These are phyloP conservation scores for Ploceus nigricollis DNA, from an alignment of 2,113 vertebrate species.

Conservation along the genomic window DNA sequence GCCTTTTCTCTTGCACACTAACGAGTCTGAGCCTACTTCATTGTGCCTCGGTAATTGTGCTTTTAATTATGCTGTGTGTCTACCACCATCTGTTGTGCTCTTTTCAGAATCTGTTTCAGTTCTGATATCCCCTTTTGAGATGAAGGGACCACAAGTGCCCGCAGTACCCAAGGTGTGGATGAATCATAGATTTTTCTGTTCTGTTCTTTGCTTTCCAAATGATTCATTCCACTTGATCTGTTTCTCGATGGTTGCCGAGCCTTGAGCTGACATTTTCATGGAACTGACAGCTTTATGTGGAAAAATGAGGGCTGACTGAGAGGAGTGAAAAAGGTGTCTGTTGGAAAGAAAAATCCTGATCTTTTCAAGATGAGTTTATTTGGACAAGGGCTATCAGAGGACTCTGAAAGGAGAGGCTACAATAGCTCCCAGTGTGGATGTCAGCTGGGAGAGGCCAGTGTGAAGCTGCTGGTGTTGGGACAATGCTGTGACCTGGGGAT, in stretches of 20 bases:
- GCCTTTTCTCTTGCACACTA: slow-evolving; percentile 27
- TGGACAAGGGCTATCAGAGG: not conserved
- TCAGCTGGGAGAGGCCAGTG: not conserved
- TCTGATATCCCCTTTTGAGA: slow-evolving; percentile 50
- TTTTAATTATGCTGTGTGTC: slow-evolving; percentile 48
- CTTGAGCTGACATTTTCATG: slow-evolving; percentile 37
- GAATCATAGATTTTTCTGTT: slow-evolving; percentile 54
- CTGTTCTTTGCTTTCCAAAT: slow-evolving; percentile 21
- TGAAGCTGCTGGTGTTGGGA: not conserved
- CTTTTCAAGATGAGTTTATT: not conserved
- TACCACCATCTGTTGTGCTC: slow-evolving; percentile 61
- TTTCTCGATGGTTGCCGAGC: slow-evolving; percentile 22
- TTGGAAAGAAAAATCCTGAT: not conserved
- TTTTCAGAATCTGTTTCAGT: slow-evolving; percentile 51
- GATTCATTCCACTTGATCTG: slow-evolving; percentile 56
- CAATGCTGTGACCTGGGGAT: not conserved
- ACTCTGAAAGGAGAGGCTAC: not conserved
- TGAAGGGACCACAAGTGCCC: slow-evolving; percentile 38
- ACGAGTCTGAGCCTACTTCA: slow-evolving; percentile 18
- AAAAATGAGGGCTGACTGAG: not conserved
- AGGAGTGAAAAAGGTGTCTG: not conserved
- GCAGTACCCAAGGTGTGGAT: slow-evolving; percentile 36
- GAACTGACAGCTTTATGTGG: slow-evolving; percentile 14
- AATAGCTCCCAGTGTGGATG: not conserved
- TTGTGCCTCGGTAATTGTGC: slow-evolving; percentile 36